Evolutionary conservation across 2,797 vertebrate genomes (phyloP), one percentile per base, ranked within the genome.

Genomic region (Selene dorsalis): DNA sequence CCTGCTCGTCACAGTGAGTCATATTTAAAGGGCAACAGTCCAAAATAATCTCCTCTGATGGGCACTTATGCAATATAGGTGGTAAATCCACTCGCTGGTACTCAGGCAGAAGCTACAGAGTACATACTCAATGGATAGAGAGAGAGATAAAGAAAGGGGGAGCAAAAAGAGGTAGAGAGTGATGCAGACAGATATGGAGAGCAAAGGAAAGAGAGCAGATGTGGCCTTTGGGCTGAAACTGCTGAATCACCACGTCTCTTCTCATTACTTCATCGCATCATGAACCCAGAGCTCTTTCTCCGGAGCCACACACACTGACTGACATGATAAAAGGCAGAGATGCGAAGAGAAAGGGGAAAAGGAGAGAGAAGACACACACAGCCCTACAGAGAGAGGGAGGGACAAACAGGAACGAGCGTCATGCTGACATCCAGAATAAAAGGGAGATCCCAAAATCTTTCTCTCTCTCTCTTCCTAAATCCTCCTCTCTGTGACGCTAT

Each of bases 211-310:
- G 79, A 86, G 89, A 89, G 86, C 92, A 94, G 92, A 94, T 92
- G 90, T 92, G 90, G 83, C 92, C 93, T 91, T 86, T 84, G 87
- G 91, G 89, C 88, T 85, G 75, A 88, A 87, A 91, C 82, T 89
- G 91, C 89, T 95, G 94, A 95, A 93, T 95, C 94, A 94, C 83
- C 89, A 86, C 7, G 91, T 95, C 94, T 85, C 85, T 87, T 92
- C 91, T 90, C 84, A 93, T 94, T 88, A 91, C 84, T 86, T 92
- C 88, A 93, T 90, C 88, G 82, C 84, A 75, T 88, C 61, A 64
- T 80, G 69, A 87, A 83, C 90, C 88, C 62, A 16, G 52, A 84
- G 86, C 81, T 58, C 76, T 90, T 88, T 77, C 80, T 88, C 79
- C 61, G 45, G 26, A 88, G 87, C 69, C 61, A 77, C 65, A 80